A percentile compares a stretch with the other conserved stretches of the same genome.
Evolutionary conservation across 2,113 vertebrate species (phyloP).

Genomic region (Bungarus multicinctus): DNA sequence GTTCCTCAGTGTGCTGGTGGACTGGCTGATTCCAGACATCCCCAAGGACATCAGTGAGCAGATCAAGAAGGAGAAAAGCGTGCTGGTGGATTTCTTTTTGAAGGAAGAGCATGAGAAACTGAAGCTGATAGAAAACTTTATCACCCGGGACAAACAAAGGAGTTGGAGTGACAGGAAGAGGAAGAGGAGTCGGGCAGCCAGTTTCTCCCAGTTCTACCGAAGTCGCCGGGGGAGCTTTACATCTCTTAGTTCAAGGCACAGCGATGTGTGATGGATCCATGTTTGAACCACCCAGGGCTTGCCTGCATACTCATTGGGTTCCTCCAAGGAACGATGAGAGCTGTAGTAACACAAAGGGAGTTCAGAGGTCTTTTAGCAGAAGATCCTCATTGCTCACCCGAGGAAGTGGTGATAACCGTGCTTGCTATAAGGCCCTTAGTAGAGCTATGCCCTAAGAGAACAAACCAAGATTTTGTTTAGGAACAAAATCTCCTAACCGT

Average conservation of each 20-base stretch:
- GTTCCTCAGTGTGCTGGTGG: constrained; percentile 93
- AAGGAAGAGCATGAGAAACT: constrained; percentile 85
- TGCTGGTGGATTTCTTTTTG: constrained; percentile 89
- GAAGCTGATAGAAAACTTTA: constrained; percentile 64
- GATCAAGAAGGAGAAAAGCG: constrained; percentile 87
- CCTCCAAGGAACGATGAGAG: neutral
- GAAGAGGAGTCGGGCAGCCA: constrained; percentile 74
- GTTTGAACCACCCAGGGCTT: neutral
- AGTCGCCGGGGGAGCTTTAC: constrained; percentile 60
- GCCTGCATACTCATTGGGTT: neutral
- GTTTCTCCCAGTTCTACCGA: constrained; percentile 77
- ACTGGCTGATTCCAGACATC: constrained; percentile 95
- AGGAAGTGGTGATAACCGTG: neutral
- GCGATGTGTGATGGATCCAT: constrained; percentile 77
- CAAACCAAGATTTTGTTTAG: neutral
- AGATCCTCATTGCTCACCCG: neutral
- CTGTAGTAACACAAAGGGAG: neutral
- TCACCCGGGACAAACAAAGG: constrained; percentile 4
- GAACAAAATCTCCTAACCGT: neutral
- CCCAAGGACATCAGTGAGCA: constrained; percentile 91
- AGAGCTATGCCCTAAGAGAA: neutral
- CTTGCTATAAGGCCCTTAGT: neutral
- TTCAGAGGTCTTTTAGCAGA: neutral
- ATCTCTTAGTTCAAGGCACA: constrained; percentile 78
- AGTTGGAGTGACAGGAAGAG: constrained; percentile 36